Evolutionary conservation across 1,140 invertebrate genomes (phyloP), one percentile per base, ranked within the genome.

Genomic region (Microplitis mediator): DNA sequence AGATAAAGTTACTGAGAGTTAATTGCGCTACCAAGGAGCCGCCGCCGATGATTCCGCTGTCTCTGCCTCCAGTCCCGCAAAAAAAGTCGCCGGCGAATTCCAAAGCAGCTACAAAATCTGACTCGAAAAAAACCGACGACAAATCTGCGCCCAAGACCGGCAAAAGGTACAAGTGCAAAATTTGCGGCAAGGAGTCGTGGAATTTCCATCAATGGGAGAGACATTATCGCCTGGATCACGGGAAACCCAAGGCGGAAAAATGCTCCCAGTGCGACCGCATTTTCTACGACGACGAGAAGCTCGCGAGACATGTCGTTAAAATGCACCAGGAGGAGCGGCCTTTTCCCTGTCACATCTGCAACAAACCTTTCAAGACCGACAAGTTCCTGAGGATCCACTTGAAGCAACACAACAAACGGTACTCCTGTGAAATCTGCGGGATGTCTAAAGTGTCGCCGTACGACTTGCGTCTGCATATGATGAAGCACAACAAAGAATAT

Each of bases 401-500:
- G 56, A 82, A 82, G 35, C 82, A 83, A 50, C 82, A 84, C 45
- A 94, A 95, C 82, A 95, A 95, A 81, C 88, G 94, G 3, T 95
- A 95, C 80, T 93, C 91, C 6, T 95, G 94, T 79, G 93, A 95
- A 74, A 92, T 95, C 4, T 95, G 94, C 82, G 94, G 94, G 8
- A 93, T 95, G 6, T 78, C 78, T 0, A 84, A 83, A 60, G 82
- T 83, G 0, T 82, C 81, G 3, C 80, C 78, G 5, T 82, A 83
- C 61, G 81, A 82, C 69, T 23, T 83, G 5, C 64, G 79, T 16
- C 11, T 84, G 4, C 78, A 79, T 45, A 79, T 74, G 56, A 78
- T 74, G 45, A 82, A 81, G 23, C 84, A 86, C 65, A 79, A 84
- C 69, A 67, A 83, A 54, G 84, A 85, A 31, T 86, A 81, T 71